Evolutionary conservation across 2,797 vertebrate species (phyloP).

Genomic region (Strix occidentalis): DNA sequence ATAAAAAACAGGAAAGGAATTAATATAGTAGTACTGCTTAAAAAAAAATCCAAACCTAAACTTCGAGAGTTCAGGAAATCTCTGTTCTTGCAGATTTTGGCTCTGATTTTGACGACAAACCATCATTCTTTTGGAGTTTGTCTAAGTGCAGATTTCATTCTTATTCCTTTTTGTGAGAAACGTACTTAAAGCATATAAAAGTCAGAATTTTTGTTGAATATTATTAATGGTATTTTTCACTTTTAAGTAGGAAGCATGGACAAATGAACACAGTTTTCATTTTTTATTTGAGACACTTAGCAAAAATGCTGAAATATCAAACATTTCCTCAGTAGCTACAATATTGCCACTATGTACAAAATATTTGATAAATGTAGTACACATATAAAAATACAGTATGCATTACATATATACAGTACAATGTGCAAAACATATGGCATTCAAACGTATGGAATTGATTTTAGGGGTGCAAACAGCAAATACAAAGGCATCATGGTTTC

Average conservation of each 20-base stretch:
- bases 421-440: conserved; percentile 98
- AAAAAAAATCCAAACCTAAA: background rate
- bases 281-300: conserved; percentile 93
- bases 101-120: background rate
- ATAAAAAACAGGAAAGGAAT: background rate
- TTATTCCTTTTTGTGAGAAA: background rate
- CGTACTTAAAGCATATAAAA: background rate
- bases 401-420: conserved; percentile 98
- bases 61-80: background rate
- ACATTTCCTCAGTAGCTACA: conserved; percentile 80
- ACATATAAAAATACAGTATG: conserved; percentile 96
- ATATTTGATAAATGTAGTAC: conserved; percentile 89
- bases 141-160: background rate
- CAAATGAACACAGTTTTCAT: conserved; percentile 79
- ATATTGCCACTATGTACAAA: conserved; percentile 92
- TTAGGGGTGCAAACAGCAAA: conserved; percentile 85
- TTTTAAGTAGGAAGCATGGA: background rate
- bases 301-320: conserved; percentile 84
- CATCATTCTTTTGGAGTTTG: background rate
- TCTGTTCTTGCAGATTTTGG: background rate
- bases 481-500: conserved; percentile 84
- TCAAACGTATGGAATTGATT: conserved; percentile 82
- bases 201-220: background rate
- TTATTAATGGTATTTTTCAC: background rate
- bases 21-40: background rate